These are phyloP conservation scores for Orthonychiurus folsomi DNA, from an alignment of 2,888 invertebrate genomes.

Conservation along the genomic window DNA sequence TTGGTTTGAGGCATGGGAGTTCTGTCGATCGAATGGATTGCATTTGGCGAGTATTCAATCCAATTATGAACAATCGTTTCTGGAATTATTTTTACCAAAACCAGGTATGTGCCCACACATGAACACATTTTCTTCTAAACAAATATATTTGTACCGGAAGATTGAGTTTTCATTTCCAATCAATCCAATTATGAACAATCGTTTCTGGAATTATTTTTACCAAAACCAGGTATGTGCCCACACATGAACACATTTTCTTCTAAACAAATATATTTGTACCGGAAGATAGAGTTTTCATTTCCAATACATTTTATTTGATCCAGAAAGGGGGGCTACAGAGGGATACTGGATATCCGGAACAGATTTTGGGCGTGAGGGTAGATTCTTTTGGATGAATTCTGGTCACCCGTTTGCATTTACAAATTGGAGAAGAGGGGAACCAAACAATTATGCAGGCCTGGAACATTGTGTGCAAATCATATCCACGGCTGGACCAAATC, in stretches of 20 bases:
- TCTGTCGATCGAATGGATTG: slow-evolving; percentile 20
- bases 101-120: slow-evolving; percentile 17
- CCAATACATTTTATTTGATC: slow-evolving; percentile 17
- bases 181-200: slow-evolving; percentile 22
- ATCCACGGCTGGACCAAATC: background rate
- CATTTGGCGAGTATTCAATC: slow-evolving; percentile 23
- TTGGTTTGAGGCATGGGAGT: slow-evolving; percentile 31
- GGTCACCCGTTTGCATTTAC: slow-evolving; percentile 68
- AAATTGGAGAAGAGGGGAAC: slow-evolving; percentile 22
- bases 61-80: slow-evolving; percentile 21
- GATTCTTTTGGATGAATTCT: slow-evolving; percentile 88
- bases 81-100: slow-evolving; percentile 22
- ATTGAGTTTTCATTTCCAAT: too few relatives aligned
- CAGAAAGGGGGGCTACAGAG: slow-evolving; percentile 14
- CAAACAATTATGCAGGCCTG: slow-evolving; percentile 21
- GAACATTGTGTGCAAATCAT: slow-evolving; percentile 23
- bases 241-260: background rate
- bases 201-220: slow-evolving; percentile 23
- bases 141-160: too few relatives aligned
- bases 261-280: too few relatives aligned
- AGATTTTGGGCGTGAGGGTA: slow-evolving; percentile 80
- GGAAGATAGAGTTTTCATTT: too few relatives aligned
- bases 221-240: slow-evolving; percentile 19
- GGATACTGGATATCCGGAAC: slow-evolving; percentile 74
- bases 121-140: too few relatives aligned